phyloP scores from a whole-genome alignment of 2,888 invertebrate genomes.

The Drepana falcataria region DNA sequence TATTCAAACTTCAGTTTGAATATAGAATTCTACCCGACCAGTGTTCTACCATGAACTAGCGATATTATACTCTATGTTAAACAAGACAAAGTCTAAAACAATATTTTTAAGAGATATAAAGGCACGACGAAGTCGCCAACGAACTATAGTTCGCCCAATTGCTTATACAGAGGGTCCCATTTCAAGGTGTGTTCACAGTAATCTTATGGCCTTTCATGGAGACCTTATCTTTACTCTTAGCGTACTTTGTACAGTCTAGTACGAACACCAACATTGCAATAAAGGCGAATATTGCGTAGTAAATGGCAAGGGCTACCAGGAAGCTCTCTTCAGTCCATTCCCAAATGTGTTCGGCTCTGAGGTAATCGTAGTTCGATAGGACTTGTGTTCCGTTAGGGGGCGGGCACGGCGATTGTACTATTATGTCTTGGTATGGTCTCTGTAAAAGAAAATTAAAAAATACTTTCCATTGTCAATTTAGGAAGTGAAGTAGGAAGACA shows the following conservation, averaged over 20 bases:
- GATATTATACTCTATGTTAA: too few relatives aligned
- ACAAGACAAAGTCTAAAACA: too few relatives aligned
- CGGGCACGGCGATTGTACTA: conserved; percentile 89
- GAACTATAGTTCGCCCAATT: too few relatives aligned
- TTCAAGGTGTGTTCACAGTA: conserved; percentile 80
- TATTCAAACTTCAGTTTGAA: too few relatives aligned
- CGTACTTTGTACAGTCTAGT: conserved; percentile 76
- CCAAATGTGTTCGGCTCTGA: conserved; percentile 62
- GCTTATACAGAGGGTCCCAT: background rate
- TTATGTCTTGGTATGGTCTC: conserved; percentile 91
- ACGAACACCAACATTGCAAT: conserved; percentile 81
- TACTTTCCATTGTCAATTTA: too few relatives aligned
- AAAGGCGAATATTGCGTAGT: conserved; percentile 80
- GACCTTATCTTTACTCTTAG: conserved; percentile 70
- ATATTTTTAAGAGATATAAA: too few relatives aligned
- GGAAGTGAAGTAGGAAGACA: too few relatives aligned
- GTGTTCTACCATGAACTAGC: too few relatives aligned
- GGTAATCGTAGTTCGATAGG: conserved; percentile 69
- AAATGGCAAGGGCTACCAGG: conserved; percentile 79
- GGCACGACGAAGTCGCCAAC: too few relatives aligned
- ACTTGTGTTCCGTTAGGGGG: conserved; percentile 88
- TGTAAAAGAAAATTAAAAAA: conserved; percentile 47
- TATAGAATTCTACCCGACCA: too few relatives aligned
- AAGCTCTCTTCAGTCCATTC: conserved; percentile 76
- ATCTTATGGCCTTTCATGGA: conserved; percentile 73